Percentiles rank a stretch among this genome's conserved stretches.
phyloP scores from a whole-genome alignment of 2,888 invertebrate species.

The Sphaerophoria taeniata region DNA sequence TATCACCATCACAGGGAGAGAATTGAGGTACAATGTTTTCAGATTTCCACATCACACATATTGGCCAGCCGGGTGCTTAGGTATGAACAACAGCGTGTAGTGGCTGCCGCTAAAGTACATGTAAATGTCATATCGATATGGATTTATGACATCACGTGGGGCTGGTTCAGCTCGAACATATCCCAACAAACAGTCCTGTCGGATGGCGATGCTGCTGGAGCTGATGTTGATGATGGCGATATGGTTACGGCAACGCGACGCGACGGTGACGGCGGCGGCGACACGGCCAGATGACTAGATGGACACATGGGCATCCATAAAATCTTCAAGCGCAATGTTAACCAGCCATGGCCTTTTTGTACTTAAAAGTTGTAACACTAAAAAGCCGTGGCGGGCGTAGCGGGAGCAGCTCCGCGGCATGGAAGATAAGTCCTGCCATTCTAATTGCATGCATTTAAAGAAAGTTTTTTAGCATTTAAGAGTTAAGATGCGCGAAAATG shows the following conservation, averaged over 20 bases:
- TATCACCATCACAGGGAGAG: slow-evolving; percentile 52
- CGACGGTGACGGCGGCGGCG: slow-evolving; percentile 27
- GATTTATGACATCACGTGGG: slow-evolving; percentile 76
- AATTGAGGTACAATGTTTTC: slow-evolving; percentile 51
- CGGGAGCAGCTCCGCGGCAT: slow-evolving; percentile 13
- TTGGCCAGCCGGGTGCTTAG: slow-evolving; percentile 67
- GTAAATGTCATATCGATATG: slow-evolving; percentile 77
- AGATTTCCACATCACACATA: slow-evolving; percentile 38
- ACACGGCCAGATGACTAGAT: slow-evolving; percentile 56
- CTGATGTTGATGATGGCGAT: too few species aligned
- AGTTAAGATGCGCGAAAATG: slow-evolving; percentile 66
- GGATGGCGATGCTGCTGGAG: too few species aligned
- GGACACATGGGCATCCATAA: slow-evolving; percentile 74
- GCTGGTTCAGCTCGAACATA: slow-evolving; percentile 49
- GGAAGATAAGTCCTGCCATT: slow-evolving; percentile 70
- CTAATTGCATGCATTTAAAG: slow-evolving; percentile 74
- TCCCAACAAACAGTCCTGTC: slow-evolving; percentile 18
- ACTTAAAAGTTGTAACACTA: slow-evolving; percentile 24
- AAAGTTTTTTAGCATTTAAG: slow-evolving; percentile 63
- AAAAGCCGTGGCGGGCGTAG: slow-evolving; percentile 1
- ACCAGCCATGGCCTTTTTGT: slow-evolving; percentile 40
- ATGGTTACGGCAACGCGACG: background rate
- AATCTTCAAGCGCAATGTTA: slow-evolving; percentile 62
- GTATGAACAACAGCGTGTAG: slow-evolving; percentile 75
- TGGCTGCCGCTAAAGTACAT: slow-evolving; percentile 77